Evolutionary conservation across 2,797 vertebrate species (phyloP), one percentile per base, ranked within the genome.

Genomic region (Brachymystax lenok): DNA sequence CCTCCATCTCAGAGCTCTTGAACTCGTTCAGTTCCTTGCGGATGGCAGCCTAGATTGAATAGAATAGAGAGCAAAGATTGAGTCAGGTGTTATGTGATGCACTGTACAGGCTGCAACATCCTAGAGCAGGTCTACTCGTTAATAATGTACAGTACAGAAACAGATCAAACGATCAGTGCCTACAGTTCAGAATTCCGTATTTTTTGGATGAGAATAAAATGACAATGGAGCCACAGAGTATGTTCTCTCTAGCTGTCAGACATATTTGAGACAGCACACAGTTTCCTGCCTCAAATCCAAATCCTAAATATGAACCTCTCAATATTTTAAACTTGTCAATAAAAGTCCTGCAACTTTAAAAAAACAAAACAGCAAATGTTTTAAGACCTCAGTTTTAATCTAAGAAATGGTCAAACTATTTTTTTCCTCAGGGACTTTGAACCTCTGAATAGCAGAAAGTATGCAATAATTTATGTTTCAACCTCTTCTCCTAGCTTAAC

Each of bases 1-100:
- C 97, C 83, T 96, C 96, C 98, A 99, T 99, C 93, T 99, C 98
- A 33, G 95, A 95, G 90, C 97, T 98, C 93, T 99, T 99, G 90
- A 97, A 99, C 80, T 99, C 97, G 33, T 99, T 99, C 71, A 99
- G 90, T 88, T 99, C 98, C 90, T 98, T 99, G 82, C 98, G 95
- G 88, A 99, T 99, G 86, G 97, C 97, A 67, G 98, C 98, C 98
- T 99, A 83, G 33, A 46, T 46, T 46, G 40, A n/a, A 74, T 19
- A 28, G 77, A 73, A 86, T 30, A 64, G 19, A 54, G 1, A 40
- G 27, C 12, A 12, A 56, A 33, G 27, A 61, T 33, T 69, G 46
- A 67, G 59, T 52, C 30, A 40, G 56, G 13, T 40, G 30, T 63
- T 33, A 35, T 14, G 35, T 30, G 35, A 24, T 14, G 30, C 33